Conservation (phyloP, 92 coral and sea anemone genomes). For the Phenganax stokvisi region DNA sequence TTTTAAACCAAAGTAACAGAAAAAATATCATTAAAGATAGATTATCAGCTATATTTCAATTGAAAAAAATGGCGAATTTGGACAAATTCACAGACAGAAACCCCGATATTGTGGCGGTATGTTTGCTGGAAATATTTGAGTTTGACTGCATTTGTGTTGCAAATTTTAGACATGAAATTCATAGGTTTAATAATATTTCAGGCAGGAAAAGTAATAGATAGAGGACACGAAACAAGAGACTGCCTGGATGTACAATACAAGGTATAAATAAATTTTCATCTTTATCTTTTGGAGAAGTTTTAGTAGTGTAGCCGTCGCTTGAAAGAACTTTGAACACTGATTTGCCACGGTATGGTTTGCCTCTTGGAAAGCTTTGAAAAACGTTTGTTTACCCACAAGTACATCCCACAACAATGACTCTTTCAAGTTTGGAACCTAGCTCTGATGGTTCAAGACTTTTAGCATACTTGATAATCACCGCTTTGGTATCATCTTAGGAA, state of each 20-base stretch:
- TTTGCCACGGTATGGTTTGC: too few species aligned
- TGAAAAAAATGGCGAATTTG: constrained; percentile 67
- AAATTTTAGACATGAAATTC: not conserved
- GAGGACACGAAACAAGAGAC: constrained; percentile 70
- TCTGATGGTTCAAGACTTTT: not conserved
- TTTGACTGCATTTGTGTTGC: not conserved
- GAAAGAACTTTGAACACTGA: too few species aligned
- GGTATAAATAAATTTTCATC: constrained; percentile 41
- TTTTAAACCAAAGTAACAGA: not conserved
- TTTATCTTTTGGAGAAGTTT: not conserved
- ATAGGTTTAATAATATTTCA: constrained; percentile 34
- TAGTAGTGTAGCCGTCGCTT: too few species aligned
- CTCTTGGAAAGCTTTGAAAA: too few species aligned
- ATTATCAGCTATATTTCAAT: not conserved
- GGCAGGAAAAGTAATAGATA: constrained; percentile 86
- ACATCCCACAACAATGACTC: not conserved
- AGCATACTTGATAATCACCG: not conserved
- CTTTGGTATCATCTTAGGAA: constrained; percentile 45
- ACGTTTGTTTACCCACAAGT: too few species aligned
- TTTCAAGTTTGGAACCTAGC: not conserved
- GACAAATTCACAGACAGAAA: constrained; percentile 93
- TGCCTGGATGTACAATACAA: constrained; percentile 66
- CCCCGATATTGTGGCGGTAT: constrained; percentile 78
- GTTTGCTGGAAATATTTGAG: constrained; percentile 13
- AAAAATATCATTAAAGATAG: not conserved